Evolutionary conservation across 2,888 invertebrate species (phyloP).

Genomic region (Eucera pruinosa): DNA sequence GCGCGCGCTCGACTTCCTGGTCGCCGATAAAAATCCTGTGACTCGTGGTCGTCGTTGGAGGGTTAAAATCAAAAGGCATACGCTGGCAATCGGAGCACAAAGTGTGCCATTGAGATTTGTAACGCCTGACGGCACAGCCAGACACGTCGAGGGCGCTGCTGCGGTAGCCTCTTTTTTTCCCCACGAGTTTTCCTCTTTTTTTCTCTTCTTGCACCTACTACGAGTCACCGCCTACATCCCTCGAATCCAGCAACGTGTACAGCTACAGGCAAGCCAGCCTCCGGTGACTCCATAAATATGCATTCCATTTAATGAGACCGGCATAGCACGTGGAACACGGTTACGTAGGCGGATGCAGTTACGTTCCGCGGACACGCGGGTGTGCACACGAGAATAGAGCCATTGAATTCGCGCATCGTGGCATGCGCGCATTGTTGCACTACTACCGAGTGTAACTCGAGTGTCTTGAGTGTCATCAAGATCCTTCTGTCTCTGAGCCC

Average conservation of each 20-base stretch:
- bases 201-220: conserved; percentile 10
- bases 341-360: conserved; percentile 63
- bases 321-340: conserved; percentile 52
- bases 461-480: conserved; percentile 53
- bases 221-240: conserved; percentile 39
- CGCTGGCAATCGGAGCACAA: conserved; percentile 64
- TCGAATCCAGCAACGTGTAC: conserved; percentile 47
- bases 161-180: conserved; percentile 26
- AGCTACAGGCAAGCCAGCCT: conserved; percentile 7
- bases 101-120: conserved; percentile 72
- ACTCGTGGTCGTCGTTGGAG: conserved; percentile 53
- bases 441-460: conserved; percentile 33
- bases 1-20: conserved; percentile 17
- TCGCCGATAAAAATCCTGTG: conserved; percentile 56
- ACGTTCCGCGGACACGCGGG: conserved; percentile 49
- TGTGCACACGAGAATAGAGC: conserved; percentile 47
- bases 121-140: conserved; percentile 66
- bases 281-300: conserved; percentile 72
- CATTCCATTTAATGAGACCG: conserved; percentile 73
- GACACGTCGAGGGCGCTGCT: conserved; percentile 60
- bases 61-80: conserved; percentile 68
- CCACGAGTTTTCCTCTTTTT: not conserved
- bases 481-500: conserved; percentile 29
- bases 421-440: conserved; percentile 54
- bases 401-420: conserved; percentile 63